Base-by-base conservation (phyloP, 2,888 invertebrate genomes). In the Eledona agricola region DNA sequence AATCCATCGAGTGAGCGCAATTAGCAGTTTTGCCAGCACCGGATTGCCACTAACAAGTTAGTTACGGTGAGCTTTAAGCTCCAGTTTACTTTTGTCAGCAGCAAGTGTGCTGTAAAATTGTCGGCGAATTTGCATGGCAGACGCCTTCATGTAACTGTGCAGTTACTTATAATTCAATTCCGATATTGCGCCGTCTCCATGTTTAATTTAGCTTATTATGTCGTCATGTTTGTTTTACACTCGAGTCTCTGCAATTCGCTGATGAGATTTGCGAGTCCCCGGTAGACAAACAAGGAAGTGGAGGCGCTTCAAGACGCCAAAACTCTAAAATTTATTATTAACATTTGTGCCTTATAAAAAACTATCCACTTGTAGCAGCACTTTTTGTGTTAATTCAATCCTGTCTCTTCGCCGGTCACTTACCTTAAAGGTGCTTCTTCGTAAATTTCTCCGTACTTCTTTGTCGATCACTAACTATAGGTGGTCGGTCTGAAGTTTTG, bases 191-290 rank as follows among this genome's bases (percentile, higher is more conserved):
- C 68, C 63, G 65, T 63, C 67, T 67, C 69, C 62, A 63, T 70
- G 69, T 70, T 70, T 72, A 72, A 72, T 72, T 72, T 70, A 66
- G 69, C 70, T 72, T 72, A 72, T 72, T 72, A 72, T 69, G 67
- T 70, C 67, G 68, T 67, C 65, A 69, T 72, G 68, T 72, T 71
- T 72, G 71, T 69, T 66, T 67, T 72, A 67, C 71, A 69, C 70
- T 70, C 62, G 60, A 69, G 63, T 66, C 66, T 67, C 61, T 65
- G 66, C 66, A 66, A 67, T 71, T 63, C 67, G 50, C 67, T 71
- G 70, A 72, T 71, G 71, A 70, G 69, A 72, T 72, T 71, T 69
- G 64, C 66, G 55, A 62, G 42, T 50, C 45, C 46, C 51, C 50
- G 49, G 51, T 55, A 55, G 51, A 55, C 57, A 60, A 60, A 60